Evolutionary conservation across 2,113 vertebrate genomes (phyloP).

Genomic region (Manacus vitellinus): DNA sequence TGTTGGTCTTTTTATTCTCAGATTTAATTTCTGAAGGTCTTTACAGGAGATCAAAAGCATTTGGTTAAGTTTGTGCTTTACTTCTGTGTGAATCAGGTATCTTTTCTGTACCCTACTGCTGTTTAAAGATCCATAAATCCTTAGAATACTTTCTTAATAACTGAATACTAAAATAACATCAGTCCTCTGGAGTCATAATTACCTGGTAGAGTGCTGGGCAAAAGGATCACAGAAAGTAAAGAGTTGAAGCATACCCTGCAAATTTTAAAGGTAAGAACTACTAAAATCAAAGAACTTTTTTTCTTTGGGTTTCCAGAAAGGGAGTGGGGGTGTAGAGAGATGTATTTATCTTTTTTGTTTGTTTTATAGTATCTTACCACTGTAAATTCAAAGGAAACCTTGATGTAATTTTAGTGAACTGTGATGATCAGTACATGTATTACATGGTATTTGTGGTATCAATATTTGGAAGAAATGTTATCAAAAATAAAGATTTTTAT

Average conservation of each 20-base stretch:
- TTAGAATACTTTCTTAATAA: background rate
- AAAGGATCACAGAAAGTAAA: background rate
- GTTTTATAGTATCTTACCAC: background rate
- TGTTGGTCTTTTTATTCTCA: background rate
- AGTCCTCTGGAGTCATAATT: constrained; percentile 45
- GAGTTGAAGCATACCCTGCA: background rate
- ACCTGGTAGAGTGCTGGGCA: background rate
- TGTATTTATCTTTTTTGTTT: background rate
- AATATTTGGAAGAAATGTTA: background rate
- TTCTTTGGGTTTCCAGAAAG: background rate
- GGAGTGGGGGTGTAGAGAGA: rapidly evolving
- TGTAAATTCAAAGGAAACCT: background rate
- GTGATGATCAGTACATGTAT: background rate
- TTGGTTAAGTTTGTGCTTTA: background rate
- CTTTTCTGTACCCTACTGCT: background rate
- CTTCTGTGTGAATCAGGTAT: background rate
- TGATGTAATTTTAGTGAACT: background rate
- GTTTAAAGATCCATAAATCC: constrained; percentile 3
- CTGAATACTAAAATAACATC: constrained; percentile 4
- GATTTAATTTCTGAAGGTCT: background rate
- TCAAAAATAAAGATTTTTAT: background rate
- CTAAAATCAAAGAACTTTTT: background rate
- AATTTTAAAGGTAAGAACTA: background rate
- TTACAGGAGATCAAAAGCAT: background rate
- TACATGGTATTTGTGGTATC: background rate